phyloP scores from a whole-genome alignment of 2,113 vertebrate species.

The Amazona guildingii region DNA sequence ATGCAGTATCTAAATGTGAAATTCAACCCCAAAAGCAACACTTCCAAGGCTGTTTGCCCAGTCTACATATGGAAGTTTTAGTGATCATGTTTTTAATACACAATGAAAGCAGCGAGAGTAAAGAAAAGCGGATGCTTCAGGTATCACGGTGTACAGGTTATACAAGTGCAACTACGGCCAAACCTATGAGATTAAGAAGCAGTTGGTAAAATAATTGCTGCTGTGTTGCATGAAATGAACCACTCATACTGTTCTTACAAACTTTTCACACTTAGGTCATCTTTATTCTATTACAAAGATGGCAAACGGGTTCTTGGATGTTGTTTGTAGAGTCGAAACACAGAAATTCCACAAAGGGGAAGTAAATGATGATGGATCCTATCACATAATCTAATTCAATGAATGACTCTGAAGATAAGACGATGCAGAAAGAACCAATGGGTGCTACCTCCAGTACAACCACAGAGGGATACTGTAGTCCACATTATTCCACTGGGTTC shows the following conservation, averaged over 20 bases:
- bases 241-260: background rate
- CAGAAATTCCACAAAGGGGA: background rate
- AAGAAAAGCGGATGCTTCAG: background rate
- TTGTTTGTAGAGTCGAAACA: background rate
- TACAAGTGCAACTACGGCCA: background rate
- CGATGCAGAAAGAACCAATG: accelerated
- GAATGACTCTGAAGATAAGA: background rate
- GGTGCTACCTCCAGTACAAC: background rate
- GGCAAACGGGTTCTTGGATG: background rate
- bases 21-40: background rate
- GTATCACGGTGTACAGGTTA: background rate
- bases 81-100: background rate
- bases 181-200: background rate
- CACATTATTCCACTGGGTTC: background rate
- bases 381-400: background rate
- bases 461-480: background rate
- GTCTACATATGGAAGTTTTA: background rate
- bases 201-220: background rate
- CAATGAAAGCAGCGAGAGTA: background rate
- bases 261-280: background rate
- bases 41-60: background rate
- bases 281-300: background rate
- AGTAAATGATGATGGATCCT: background rate
- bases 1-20: background rate
- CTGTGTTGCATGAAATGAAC: background rate